These are phyloP conservation scores for Deilephila elpenor DNA, from an alignment of 2,888 invertebrate genomes.

Conservation along the genomic window DNA sequence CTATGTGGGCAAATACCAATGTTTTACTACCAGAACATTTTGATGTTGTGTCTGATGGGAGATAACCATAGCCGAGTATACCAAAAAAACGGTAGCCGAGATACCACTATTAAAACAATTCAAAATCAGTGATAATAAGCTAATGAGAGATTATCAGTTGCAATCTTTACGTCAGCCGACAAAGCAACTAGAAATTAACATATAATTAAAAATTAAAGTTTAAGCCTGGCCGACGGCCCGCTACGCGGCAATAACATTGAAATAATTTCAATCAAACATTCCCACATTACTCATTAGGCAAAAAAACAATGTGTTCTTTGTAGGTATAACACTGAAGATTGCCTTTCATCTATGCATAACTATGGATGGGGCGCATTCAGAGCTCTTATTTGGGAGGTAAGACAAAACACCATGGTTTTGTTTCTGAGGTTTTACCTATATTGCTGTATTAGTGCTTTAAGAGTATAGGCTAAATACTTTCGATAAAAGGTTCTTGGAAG, in stretches of 20 bases:
- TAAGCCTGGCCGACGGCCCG: background rate
- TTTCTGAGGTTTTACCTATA: too few species aligned
- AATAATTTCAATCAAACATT: slow-evolving; percentile 26
- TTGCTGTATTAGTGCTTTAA: too few species aligned
- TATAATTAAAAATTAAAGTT: background rate
- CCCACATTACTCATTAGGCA: slow-evolving; percentile 28
- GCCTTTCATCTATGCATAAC: slow-evolving; percentile 45
- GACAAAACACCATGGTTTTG: background rate
- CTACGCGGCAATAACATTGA: slow-evolving; percentile 15
- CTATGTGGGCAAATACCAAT: too few species aligned
- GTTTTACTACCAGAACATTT: too few species aligned
- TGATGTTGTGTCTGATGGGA: too few species aligned
- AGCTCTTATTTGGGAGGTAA: background rate
- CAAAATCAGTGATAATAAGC: too few species aligned
- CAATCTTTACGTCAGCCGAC: background rate
- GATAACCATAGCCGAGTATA: too few species aligned
- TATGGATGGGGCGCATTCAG: slow-evolving; percentile 36
- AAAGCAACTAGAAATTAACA: slow-evolving; percentile 4
- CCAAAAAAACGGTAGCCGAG: too few species aligned
- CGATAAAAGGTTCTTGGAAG: too few species aligned
- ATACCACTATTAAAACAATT: too few species aligned
- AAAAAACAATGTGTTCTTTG: slow-evolving; percentile 30
- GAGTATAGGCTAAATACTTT: background rate
- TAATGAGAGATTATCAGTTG: background rate
- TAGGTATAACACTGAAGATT: slow-evolving; percentile 32